Evolutionary conservation across 2,888 invertebrate species (phyloP).

Genomic region (Hirudinaria manillensis): DNA sequence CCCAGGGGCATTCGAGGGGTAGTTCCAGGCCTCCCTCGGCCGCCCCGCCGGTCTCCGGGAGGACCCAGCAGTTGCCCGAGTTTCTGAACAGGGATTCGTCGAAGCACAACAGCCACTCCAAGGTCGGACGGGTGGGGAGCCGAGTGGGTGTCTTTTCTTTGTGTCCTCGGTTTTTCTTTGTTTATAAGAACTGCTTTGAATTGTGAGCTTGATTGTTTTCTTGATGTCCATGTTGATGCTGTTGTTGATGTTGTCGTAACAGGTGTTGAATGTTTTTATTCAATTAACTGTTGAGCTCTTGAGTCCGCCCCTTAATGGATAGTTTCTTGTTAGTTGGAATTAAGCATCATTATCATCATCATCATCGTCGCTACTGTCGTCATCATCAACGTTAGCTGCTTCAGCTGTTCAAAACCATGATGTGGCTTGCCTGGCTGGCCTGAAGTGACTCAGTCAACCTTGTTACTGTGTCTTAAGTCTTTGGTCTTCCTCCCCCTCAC

Average conservation of each 20-base stretch:
- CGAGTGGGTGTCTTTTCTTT: background rate
- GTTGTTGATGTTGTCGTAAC: background rate
- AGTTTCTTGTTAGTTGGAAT: background rate
- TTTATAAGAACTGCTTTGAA: background rate
- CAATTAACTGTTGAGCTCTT: background rate
- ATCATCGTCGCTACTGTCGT: background rate
- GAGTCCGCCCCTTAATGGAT: background rate
- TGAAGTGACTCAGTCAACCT: background rate
- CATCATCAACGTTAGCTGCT: background rate
- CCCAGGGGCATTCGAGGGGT: background rate
- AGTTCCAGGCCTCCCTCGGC: constrained; percentile 23
- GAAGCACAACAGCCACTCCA: background rate
- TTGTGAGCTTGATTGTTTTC: background rate
- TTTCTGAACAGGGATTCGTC: constrained; percentile 22
- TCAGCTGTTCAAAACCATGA: background rate
- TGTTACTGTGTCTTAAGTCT: too few relatives aligned
- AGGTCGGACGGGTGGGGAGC: background rate
- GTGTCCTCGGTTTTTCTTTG: background rate
- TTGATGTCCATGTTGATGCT: background rate
- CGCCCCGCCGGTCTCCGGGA: background rate
- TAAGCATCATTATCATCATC: constrained; percentile 7
- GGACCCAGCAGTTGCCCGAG: constrained; percentile 25
- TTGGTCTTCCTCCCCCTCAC: too few relatives aligned
- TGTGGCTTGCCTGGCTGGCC: too few relatives aligned
- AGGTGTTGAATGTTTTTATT: background rate